Evolutionary conservation across 35 echinoderm and acorn worm species (phyloP).

Genomic region (Eucidaris tribuloides): DNA sequence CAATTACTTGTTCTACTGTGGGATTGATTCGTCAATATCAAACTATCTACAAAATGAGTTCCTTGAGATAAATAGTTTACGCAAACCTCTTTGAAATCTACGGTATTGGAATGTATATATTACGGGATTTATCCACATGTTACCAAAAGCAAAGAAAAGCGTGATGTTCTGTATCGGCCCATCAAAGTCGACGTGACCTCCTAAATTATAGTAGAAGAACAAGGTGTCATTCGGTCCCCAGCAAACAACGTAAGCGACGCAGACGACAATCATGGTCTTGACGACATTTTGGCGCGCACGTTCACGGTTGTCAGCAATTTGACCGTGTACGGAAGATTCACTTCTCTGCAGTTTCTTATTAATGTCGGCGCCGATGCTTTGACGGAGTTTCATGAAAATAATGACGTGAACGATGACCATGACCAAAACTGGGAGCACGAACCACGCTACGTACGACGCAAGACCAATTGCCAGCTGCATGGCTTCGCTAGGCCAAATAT

Average conservation of each 20-base stretch:
- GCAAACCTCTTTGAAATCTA: conserved; percentile 40
- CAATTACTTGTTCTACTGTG: too few species aligned
- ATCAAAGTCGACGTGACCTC: neutral
- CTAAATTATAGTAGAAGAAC: conserved; percentile 15
- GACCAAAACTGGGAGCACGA: conserved; percentile 21
- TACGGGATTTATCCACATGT: conserved; percentile 70
- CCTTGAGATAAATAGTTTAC: too few species aligned
- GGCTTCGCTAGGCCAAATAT: neutral
- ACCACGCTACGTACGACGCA: neutral
- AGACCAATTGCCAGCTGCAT: neutral
- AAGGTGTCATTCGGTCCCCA: conserved; percentile 39
- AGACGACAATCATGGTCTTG: conserved; percentile 62
- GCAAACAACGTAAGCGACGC: conserved; percentile 47
- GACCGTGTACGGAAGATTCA: too few species aligned
- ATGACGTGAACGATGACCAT: conserved; percentile 44
- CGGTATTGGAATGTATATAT: conserved; percentile 65
- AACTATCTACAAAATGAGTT: too few species aligned
- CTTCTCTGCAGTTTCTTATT: neutral
- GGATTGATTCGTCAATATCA: too few species aligned
- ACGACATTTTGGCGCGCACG: conserved; percentile 33
- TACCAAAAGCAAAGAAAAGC: conserved; percentile 35
- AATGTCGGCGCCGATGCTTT: neutral
- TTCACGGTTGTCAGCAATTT: neutral
- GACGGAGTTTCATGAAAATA: conserved; percentile 14
- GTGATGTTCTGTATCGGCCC: conserved; percentile 20